Evolutionary conservation across 2,888 invertebrate species (phyloP), one percentile per base, ranked within the genome.

Genomic region (Boloria selene): DNA sequence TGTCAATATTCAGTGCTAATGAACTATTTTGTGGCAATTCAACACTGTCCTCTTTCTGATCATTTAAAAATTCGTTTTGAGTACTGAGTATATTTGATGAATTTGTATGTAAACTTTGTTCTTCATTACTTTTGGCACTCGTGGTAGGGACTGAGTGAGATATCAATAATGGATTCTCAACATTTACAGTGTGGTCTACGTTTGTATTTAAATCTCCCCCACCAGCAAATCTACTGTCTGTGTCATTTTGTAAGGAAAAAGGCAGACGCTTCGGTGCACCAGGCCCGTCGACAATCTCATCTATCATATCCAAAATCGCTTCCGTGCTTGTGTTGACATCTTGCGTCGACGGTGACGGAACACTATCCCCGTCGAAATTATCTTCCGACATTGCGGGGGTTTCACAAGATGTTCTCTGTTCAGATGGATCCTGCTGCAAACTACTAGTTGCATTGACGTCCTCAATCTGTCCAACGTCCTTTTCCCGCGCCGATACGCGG

Each of bases 401-500:
- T 79, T 84, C 79, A 75, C 84, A 82, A 74, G 84, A 81, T 73
- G 78, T 76, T 74, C 81, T 81, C 73, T 81, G 74, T 81, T 87
- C 87, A 70, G 82, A 81, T 76, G 83, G 75, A 70, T 86, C 85
- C 75, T 81, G 83, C 72, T 83, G 83, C 75, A 77, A 80, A 80
- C 82, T 83, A 83, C 84, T 79, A 84, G 86, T 84, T 83, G 88
- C 84, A 81, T 84, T 83, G 84, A 83, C 81, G 81, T 88, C 85
- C 82, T 87, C 88, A 76, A 83, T 81, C 82, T 80, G 83, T 75
- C 81, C 86, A 81, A 87, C 79, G 81, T 86, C 85, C 79, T 86
- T 92, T 92, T 93, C 92, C 92, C 92, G 92, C 92, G 92, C 90
- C 92, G 90, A 84, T 85, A 82, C 83, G 81, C 88, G 88, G 89